These are phyloP conservation scores for Macropus fuliginosus DNA, from an alignment of 2,797 vertebrate species.

Conservation along the genomic window DNA sequence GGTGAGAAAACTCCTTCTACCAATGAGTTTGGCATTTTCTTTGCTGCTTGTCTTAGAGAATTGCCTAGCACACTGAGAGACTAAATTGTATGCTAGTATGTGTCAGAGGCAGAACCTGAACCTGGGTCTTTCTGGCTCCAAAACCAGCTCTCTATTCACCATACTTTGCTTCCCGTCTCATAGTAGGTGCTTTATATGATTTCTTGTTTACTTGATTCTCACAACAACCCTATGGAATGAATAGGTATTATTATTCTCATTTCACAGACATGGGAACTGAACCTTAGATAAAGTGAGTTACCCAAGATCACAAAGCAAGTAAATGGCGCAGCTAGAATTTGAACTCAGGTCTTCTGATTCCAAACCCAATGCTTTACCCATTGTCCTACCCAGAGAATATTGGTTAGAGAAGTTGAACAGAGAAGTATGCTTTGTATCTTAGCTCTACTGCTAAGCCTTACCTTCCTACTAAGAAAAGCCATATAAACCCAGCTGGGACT, in stretches of 20 bases:
- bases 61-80: not conserved
- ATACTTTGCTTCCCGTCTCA: accelerated
- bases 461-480: not conserved
- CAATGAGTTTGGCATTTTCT: not conserved
- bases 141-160: not conserved
- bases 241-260: not conserved
- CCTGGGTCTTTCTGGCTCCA: not conserved
- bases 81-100: not conserved
- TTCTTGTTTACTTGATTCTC: not conserved
- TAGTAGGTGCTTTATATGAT: not conserved
- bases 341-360: not conserved
- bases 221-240: not conserved
- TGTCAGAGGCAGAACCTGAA: not conserved
- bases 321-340: not conserved
- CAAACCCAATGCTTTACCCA: not conserved
- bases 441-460: not conserved
- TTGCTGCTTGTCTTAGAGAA: not conserved
- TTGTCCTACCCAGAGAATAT: not conserved
- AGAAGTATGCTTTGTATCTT: not conserved
- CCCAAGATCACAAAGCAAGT: not conserved
- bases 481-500: not conserved
- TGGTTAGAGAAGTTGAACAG: not conserved
- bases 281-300: not conserved
- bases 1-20: not conserved
- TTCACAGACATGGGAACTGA: not conserved